Evolutionary conservation across 2,113 vertebrate species (phyloP).

Genomic region (Pteronura brasiliensis): DNA sequence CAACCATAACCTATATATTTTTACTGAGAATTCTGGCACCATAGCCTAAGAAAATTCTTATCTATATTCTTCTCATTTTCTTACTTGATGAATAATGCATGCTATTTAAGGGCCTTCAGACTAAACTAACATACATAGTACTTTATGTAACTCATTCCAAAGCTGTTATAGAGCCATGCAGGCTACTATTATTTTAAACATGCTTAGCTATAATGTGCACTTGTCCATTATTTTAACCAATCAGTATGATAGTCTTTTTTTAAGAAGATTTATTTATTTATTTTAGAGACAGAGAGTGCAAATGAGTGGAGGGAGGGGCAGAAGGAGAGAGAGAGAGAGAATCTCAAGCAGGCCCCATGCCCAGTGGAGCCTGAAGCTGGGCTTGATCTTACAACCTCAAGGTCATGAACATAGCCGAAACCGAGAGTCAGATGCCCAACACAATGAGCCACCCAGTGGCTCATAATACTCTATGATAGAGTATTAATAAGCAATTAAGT

Average conservation of each 20-base stretch:
- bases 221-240: background rate
- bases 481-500: conserved; percentile 39
- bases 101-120: background rate
- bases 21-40: background rate
- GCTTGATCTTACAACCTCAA: background rate
- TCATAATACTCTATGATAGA: background rate
- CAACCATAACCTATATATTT: background rate
- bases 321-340: background rate
- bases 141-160: conserved; percentile 1
- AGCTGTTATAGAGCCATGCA: background rate
- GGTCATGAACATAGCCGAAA: background rate
- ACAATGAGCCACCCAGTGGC: background rate
- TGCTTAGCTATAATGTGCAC: background rate
- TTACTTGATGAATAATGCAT: background rate
- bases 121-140: background rate
- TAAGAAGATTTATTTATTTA: background rate
- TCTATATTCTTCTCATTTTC: background rate
- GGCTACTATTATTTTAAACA: conserved; percentile 13
- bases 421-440: background rate
- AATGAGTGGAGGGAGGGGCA: background rate
- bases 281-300: background rate
- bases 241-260: background rate
- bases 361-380: background rate
- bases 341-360: background rate
- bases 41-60: background rate